Evolutionary conservation across 1,140 invertebrate species (phyloP).

Genomic region (Ceratina australensis): DNA sequence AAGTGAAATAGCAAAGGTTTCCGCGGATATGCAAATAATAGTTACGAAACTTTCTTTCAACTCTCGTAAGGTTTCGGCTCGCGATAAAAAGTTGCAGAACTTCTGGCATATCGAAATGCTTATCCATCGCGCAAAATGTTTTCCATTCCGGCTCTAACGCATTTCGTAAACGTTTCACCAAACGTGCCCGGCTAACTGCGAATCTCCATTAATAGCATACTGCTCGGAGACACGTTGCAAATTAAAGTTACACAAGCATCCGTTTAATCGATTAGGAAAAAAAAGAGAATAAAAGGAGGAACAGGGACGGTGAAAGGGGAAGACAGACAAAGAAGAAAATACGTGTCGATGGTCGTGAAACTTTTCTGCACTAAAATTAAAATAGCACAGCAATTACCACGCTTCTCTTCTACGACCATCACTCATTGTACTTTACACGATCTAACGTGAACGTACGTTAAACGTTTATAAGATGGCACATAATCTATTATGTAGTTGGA

Average conservation of each 20-base stretch:
- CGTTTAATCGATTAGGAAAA: no score
- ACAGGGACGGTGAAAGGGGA: not conserved
- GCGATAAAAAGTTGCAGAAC: not conserved
- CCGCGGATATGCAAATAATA: not conserved
- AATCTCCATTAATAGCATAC: not conserved
- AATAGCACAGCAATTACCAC: constrained; percentile 4
- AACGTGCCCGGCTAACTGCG: not conserved
- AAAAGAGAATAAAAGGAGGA: not conserved
- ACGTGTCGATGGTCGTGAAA: not conserved
- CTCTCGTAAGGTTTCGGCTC: constrained; percentile 1
- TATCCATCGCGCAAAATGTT: not conserved
- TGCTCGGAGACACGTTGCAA: no score
- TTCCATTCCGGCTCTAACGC: no score
- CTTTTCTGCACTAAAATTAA: not conserved
- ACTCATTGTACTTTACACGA: not conserved
- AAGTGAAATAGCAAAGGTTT: not conserved
- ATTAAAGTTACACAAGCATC: not conserved
- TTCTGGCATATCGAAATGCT: not conserved
- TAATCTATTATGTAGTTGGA: not conserved
- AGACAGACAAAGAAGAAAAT: not conserved
- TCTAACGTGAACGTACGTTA: constrained; percentile 5
- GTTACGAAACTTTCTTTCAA: constrained; percentile 10
- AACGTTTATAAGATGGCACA: not conserved
- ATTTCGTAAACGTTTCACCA: not conserved
- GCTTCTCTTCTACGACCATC: not conserved